Conservation (phyloP, 2,113 vertebrate genomes). For the Pluvialis apricaria region DNA sequence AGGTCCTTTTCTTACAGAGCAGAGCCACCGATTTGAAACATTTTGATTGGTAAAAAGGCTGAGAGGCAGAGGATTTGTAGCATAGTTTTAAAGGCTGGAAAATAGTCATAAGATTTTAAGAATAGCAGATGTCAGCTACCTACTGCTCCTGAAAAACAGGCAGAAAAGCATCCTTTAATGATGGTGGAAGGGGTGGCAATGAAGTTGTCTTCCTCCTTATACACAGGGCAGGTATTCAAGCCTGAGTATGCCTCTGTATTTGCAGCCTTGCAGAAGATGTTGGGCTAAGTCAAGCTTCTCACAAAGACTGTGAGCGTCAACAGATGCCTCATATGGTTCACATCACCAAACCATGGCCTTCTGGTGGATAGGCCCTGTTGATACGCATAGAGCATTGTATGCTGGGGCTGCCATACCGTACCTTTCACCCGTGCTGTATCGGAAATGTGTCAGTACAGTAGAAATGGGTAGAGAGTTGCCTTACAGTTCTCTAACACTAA, state of each 20-base stretch:
- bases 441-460: background rate
- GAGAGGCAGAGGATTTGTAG: background rate
- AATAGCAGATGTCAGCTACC: background rate
- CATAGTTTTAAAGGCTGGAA: background rate
- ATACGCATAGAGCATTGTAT: fast-evolving
- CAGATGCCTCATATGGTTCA: background rate
- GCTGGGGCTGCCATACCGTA: background rate
- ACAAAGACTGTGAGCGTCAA: background rate
- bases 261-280: background rate
- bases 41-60: background rate
- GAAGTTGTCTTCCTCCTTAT: background rate
- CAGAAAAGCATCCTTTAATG: background rate
- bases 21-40: background rate
- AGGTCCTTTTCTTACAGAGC: background rate
- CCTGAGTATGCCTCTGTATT: background rate
- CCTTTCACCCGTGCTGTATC: background rate
- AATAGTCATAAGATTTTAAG: background rate
- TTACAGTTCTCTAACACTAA: background rate
- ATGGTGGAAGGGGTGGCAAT: background rate
- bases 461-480: background rate
- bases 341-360: background rate
- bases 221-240: background rate
- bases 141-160: background rate
- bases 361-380: background rate
- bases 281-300: background rate